Evolutionary conservation across 2,797 vertebrate genomes (phyloP), one percentile per base, ranked within the genome.

Genomic region (Schizopygopsis malacanthus): DNA sequence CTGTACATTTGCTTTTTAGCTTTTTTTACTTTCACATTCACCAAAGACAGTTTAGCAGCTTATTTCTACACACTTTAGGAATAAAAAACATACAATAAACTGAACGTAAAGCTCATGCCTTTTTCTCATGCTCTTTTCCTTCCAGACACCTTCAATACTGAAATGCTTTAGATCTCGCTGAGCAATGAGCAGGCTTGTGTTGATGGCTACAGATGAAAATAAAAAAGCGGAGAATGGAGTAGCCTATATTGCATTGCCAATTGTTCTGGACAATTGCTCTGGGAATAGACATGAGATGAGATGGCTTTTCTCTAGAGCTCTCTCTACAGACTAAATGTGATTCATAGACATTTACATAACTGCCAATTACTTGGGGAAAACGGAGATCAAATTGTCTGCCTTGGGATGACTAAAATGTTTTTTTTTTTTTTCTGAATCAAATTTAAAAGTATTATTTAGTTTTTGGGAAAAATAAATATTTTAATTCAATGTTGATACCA

Each of bases 281-380:
- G 63, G 43, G 79, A 81, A 81, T 52, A 81, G 63, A 22, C 76
- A 80, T 67, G 79, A 80, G 11, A 22, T 50, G 39, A 47, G 15
- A 80, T 80, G n/a, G 4, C 8, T 50, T 67, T 80, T 67, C 28
- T 47, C 43, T 65, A 80, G 43, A 33, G 61, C 63, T 50, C 59
- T 81, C 41, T 81, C 79, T 33, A 13, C 0, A 1, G 79, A 79
- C 41, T 65, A 20, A 80, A 80, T 50, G 43, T 80, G 41, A 67
- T 80, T 67, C 25, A 67, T 18, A 67, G 41, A 67, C 5, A 69
- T 81, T 39, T 81, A 50, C 79, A 81, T 69, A 67, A 50, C 79
- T 54, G 28, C 28, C 63, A 52, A 54, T 52, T 81, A 69, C 63
- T 4, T 81, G 11, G 45, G 18, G 37, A 69, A 73, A 61, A 61